Base-by-base conservation (phyloP, 1,140 invertebrate genomes). In the Aethina tumida region DNA sequence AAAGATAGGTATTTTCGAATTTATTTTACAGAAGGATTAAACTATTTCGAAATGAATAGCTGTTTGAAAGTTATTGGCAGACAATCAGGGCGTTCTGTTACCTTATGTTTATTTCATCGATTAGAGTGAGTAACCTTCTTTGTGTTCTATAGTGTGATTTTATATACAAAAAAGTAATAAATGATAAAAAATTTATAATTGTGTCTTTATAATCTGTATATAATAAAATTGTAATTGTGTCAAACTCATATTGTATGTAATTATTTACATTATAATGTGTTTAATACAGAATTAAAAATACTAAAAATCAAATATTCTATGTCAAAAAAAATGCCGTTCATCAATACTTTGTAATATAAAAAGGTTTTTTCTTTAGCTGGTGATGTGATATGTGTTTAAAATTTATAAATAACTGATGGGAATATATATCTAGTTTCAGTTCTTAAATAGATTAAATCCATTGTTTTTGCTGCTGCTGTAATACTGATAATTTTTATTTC, bases 81-180 rank as follows among this genome's bases (percentile, higher is more conserved):
- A 48, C 46, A 48, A 48, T 48, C 46, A 48, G 39, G 36, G 39
- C 26, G 19, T 39, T 32, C 26, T 22, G 35, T 18, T 31, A 24
- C 35, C 30, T 36, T 13, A 37, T 42, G 28, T 21, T 9, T 38
- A 21, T 36, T 45, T 26, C n/a, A n/a, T n/a, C n/a, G n/a, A n/a
- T n/a, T n/a, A n/a, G n/a, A n/a, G n/a, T 27, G 33, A 32, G 39
- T 40, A 41, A 39, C 20, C 12, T 25, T 18, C 19, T 31, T 39
- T 45, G 43, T 36, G 43, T 45, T 47, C 32, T 28, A 35, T 36
- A 37, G 26, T 39, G 45, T 47, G 44, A 36, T 47, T 47, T 47
- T 39, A 26, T 46, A 40, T 42, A 28, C 27, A 42, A 42, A 36
- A 30, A 42, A 29, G 31, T 35, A 24, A 35, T 21, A 14, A 24